Evolutionary conservation across 2,797 vertebrate genomes (phyloP).

Genomic region (Pantherophis alleghaniensis): DNA sequence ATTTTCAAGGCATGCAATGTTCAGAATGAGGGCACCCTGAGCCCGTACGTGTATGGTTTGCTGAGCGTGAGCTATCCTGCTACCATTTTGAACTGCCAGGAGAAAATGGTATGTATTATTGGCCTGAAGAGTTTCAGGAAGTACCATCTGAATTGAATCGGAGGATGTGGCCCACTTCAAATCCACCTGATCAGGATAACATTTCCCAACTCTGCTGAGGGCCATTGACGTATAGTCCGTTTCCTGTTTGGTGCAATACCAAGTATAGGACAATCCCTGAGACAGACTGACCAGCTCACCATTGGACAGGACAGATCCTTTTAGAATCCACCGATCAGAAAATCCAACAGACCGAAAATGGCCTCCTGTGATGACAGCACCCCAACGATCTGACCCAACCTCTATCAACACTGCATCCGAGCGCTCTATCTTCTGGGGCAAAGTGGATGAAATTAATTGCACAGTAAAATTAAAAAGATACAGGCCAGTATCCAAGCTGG

Average conservation of each 20-base stretch:
- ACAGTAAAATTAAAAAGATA: conserved; percentile 60
- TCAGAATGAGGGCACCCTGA: neutral
- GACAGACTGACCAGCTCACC: conserved; percentile 35
- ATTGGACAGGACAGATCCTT: conserved; percentile 60
- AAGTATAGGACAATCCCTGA: conserved; percentile 56
- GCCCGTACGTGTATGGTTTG: conserved; percentile 47
- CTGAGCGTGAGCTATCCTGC: conserved; percentile 24
- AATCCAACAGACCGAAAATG: conserved; percentile 30
- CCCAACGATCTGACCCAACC: conserved; percentile 21
- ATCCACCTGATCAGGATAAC: conserved; percentile 49
- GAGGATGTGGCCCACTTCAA: conserved; percentile 59
- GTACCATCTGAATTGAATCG: conserved; percentile 41
- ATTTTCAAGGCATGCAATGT: conserved; percentile 65
- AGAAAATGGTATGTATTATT: conserved; percentile 56
- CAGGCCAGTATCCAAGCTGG: conserved; percentile 43
- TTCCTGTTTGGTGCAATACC: conserved; percentile 68
- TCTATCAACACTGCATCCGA: conserved; percentile 32
- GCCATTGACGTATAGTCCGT: conserved; percentile 30
- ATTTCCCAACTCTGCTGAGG: conserved; percentile 15
- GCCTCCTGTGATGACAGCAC: conserved; percentile 52
- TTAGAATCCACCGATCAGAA: conserved; percentile 56
- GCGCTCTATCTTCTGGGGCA: fast-evolving
- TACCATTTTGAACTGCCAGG: conserved; percentile 56
- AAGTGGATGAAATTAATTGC: neutral
- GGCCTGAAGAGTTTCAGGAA: conserved; percentile 55